These are phyloP conservation scores for Champsocephalus esox DNA, from an alignment of 2,797 vertebrate species.

Conservation along the genomic window DNA sequence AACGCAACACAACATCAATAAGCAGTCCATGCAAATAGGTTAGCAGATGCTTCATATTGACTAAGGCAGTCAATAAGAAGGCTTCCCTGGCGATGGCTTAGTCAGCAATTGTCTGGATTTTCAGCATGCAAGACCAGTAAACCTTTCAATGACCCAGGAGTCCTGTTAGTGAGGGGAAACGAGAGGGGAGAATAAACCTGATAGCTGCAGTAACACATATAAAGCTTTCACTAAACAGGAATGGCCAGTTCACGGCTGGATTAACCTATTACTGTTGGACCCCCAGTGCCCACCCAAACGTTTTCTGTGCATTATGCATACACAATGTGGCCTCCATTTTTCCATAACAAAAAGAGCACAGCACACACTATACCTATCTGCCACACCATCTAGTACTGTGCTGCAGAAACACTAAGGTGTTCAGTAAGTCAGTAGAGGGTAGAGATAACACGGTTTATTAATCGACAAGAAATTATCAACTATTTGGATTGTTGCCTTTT, in stretches of 20 bases:
- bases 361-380: background rate
- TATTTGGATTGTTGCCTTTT: slow-evolving; percentile 1
- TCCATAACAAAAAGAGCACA: background rate
- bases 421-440: background rate
- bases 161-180: background rate
- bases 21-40: slow-evolving; percentile 12
- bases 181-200: background rate
- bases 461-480: background rate
- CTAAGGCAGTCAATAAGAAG: slow-evolving; percentile 23
- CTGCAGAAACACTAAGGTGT: background rate
- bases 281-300: background rate
- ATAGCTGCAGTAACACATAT: background rate
- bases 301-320: background rate
- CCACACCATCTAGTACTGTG: background rate
- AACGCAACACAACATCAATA: slow-evolving; percentile 18
- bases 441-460: background rate
- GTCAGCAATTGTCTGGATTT: background rate
- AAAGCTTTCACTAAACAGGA: background rate
- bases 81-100: slow-evolving; percentile 7
- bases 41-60: slow-evolving; percentile 28
- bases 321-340: background rate
- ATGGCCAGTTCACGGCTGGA: background rate
- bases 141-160: slow-evolving; percentile 5
- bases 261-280: background rate
- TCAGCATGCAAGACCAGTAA: slow-evolving; percentile 9